Evolutionary conservation across 2,113 vertebrate genomes (phyloP).

Genomic region (Cololabis saira): DNA sequence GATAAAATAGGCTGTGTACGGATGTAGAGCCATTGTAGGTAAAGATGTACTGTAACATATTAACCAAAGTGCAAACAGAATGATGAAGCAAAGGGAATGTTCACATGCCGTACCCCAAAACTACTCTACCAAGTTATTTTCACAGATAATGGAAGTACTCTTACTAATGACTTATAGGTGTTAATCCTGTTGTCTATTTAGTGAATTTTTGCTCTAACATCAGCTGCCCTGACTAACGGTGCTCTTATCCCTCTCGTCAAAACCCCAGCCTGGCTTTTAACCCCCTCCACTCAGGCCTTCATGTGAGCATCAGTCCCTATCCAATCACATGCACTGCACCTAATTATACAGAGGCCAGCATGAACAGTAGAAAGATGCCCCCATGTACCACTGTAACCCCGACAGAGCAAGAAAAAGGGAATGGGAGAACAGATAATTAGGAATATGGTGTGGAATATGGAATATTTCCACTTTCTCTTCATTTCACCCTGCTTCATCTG

Average conservation of each 20-base stretch:
- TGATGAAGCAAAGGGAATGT: neutral
- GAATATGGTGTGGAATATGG: slow-evolving; percentile 65
- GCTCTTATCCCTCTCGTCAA: slow-evolving; percentile 68
- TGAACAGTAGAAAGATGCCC: slow-evolving; percentile 48
- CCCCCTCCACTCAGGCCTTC: slow-evolving; percentile 41
- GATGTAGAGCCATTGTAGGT: no score
- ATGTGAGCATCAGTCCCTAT: slow-evolving; percentile 58
- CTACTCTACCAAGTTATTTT: neutral
- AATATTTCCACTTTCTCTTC: slow-evolving; percentile 62
- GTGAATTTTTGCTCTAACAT: neutral
- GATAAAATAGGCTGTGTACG: no score
- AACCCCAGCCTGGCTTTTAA: slow-evolving; percentile 55
- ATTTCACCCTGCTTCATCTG: slow-evolving; percentile 73
- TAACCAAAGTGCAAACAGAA: neutral
- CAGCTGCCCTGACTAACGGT: slow-evolving; percentile 47
- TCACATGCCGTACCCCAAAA: neutral
- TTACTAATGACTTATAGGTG: neutral
- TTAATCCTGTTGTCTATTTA: neutral
- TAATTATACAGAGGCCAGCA: slow-evolving; percentile 68
- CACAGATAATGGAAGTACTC: neutral
- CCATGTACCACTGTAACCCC: slow-evolving; percentile 33
- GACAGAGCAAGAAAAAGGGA: slow-evolving; percentile 43
- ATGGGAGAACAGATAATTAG: slow-evolving; percentile 66
- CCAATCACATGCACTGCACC: slow-evolving; percentile 48
- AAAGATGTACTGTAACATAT: neutral